Percentiles rank a stretch among this genome's conserved stretches.
These are phyloP conservation scores for Chaunax sp. DNA, from an alignment of 2,797 vertebrate genomes.

Conservation along the genomic window DNA sequence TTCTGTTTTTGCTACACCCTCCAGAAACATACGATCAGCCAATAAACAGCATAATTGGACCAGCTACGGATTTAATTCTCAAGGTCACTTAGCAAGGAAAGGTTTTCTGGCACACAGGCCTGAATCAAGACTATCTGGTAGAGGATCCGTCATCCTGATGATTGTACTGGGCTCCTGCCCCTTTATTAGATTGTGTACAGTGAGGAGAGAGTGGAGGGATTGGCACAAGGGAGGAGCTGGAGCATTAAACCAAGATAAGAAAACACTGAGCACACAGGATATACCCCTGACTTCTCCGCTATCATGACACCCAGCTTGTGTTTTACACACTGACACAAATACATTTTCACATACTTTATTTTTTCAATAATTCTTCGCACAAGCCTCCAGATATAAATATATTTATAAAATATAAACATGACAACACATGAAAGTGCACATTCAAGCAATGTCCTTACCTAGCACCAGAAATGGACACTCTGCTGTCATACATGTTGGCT, in stretches of 20 bases:
- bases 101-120: constrained; percentile 26
- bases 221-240: constrained; percentile 47
- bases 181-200: constrained; percentile 72
- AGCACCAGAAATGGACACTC: constrained; percentile 54
- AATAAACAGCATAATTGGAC: constrained; percentile 9
- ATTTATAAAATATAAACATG: constrained; percentile 76
- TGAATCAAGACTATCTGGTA: constrained; percentile 38
- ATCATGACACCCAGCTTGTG: constrained; percentile 7
- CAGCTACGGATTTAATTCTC: constrained; percentile 38
- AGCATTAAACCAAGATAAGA: constrained; percentile 66
- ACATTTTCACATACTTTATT: constrained; percentile 65
- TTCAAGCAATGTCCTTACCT: constrained; percentile 65
- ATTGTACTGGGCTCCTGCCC: constrained; percentile 42
- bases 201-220: constrained; percentile 45
- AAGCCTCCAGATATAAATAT: constrained; percentile 76
- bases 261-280: constrained; percentile 6
- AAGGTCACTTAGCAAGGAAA: constrained; percentile 31
- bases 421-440: constrained; percentile 70
- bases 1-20: not conserved
- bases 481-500: constrained; percentile 54
- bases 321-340: constrained; percentile 47
- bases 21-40: constrained; percentile 2
- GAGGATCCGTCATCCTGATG: constrained; percentile 5
- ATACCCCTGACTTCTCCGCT: not conserved
- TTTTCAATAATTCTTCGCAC: constrained; percentile 55